Base-by-base conservation (phyloP, 2,888 invertebrate species). In the Coleophora deauratella region DNA sequence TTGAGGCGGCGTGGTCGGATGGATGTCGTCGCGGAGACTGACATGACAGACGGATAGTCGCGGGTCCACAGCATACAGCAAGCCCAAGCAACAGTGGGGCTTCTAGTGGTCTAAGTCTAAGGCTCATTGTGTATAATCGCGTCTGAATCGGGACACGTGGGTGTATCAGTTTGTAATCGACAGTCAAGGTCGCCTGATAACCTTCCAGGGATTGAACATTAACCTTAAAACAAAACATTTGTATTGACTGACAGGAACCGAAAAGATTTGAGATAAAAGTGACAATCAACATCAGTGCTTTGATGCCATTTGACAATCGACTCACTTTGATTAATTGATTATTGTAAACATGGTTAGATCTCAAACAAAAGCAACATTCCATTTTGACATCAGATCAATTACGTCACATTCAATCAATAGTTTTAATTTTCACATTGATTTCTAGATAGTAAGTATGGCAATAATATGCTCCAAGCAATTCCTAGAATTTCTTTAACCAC, bases 21-120 rank as follows among this genome's bases (percentile, higher is more conserved):
- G 68, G 75, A 65, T 76, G 77, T 72, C 78, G 75, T 67, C 63
- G 73, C 54, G 56, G 57, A 67, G 74, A 82, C 82, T 82, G 81
- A 75, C 73, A 65, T 58, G 60, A 43, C 49, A 60, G 63, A 30
- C 33, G 3, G n/a, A 15, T 27, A 6, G 35, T 32, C 10, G 30
- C 40, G n/a, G 27, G 14, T 31, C 34, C 4, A 10, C 53, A 52
- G 62, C 53, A 61, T 61, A 58, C 60, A 60, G 62, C 70, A 30
- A 27, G 64, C 63, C 62, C 55, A 62, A 54, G 48, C 62, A 57
- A 68, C 70, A 69, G 66, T 68, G 63, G 69, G 66, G 66, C 60
- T 59, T 71, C 72, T 75, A 79, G 74, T 76, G 77, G 77, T 77
- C 70, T 67, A 65, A 57, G 66, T 56, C 66, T 69, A 68, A 74